Evolutionary conservation across 2,113 vertebrate genomes (phyloP), one percentile per base, ranked within the genome.

Genomic region (Muntiacus muntjak): DNA sequence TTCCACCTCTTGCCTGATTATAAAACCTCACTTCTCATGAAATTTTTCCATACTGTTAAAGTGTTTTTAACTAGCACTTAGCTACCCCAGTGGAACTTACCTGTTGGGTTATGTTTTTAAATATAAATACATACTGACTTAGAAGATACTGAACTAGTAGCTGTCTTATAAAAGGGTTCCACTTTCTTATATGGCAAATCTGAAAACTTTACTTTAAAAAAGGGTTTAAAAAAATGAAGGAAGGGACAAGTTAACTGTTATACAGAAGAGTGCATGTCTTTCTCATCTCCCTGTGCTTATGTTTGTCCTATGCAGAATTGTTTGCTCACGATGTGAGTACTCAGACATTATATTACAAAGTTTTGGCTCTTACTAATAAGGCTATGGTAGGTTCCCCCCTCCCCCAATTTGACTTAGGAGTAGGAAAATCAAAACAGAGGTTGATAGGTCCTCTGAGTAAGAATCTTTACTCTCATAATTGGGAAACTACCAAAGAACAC

Each of bases 91-190:
- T 94, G 94, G 95, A 92, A 96, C 94, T 98, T 98, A 96, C 93
- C 98, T 98, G 78, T 96, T 97, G 96, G 96, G 92, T 97, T 97
- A 76, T 98, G 83, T 93, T 98, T 98, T 98, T 94, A 89, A 96
- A 84, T 97, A 97, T 97, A 97, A 98, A 97, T 98, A 91, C 9
- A 92, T 58, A 40, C 71, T 96, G 95, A 54, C 54, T 97, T 93
- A 95, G 86, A 99, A 98, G 92, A 91, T 94, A 92, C 54, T 96
- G 98, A 97, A 93, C 89, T 97, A 93, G 91, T 95, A 97, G 55
- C 78, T 96, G 71, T 94, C 43, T 92, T 92, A 60, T 88, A 89
- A 98, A 98, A 96, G 83, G 62, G 33, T 95, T 98, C 90, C 47
- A 60, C 43, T 95, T 98, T 97, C 98, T 96, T 67, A 96, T 97